phyloP scores from a whole-genome alignment of 2,113 vertebrate genomes.

The Xyliphius kryptos region DNA sequence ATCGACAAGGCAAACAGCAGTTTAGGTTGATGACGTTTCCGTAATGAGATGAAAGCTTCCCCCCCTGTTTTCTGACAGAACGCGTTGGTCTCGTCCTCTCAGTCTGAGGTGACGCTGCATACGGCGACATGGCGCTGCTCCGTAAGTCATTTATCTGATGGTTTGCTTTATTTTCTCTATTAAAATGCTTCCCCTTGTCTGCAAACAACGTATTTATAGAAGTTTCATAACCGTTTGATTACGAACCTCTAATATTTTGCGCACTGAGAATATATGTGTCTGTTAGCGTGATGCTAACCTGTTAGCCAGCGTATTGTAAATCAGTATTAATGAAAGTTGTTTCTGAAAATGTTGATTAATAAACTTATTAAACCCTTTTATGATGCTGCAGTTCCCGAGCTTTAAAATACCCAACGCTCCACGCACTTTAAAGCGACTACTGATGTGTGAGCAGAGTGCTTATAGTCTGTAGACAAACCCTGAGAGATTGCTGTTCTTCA shows the following conservation, averaged over 20 bases:
- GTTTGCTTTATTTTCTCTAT: conserved; percentile 2
- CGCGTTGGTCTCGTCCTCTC: conserved; percentile 45
- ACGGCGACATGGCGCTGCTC: conserved; percentile 65
- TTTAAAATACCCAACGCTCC: too few species aligned
- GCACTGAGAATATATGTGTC: background rate
- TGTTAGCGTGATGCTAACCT: conserved; percentile 14
- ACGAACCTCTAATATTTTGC: too few species aligned
- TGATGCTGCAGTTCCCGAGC: too few species aligned
- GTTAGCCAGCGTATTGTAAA: conserved; percentile 5
- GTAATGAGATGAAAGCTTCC: background rate
- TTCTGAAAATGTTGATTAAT: background rate
- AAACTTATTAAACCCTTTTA: too few species aligned
- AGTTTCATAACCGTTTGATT: too few species aligned
- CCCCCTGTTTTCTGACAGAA: background rate
- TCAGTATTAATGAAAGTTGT: background rate
- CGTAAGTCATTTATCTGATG: conserved; percentile 56
- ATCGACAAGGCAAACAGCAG: too few species aligned
- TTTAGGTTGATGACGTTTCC: background rate
- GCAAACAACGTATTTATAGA: too few species aligned
- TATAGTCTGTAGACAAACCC: too few species aligned
- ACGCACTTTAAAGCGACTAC: too few species aligned
- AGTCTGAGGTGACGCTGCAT: conserved; percentile 67
- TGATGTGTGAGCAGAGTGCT: too few species aligned
- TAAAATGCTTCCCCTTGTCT: too few species aligned
- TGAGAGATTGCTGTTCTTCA: too few species aligned